These are phyloP conservation scores for Falco columbarius DNA, from an alignment of 2,797 vertebrate genomes.

Conservation along the genomic window DNA sequence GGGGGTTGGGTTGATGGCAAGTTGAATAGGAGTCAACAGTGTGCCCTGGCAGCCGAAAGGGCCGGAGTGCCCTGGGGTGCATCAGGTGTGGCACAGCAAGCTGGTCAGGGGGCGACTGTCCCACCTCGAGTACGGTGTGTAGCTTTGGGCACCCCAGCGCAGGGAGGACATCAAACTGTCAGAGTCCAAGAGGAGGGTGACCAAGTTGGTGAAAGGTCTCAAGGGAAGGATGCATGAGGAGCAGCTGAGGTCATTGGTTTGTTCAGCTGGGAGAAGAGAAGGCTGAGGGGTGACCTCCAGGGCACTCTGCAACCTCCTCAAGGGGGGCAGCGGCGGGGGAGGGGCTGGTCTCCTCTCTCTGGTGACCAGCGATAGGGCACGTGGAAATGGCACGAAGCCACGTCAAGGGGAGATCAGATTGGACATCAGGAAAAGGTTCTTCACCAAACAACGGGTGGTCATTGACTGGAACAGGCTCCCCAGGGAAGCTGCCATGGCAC, in stretches of 20 bases:
- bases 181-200: neutral
- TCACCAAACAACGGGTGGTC: neutral
- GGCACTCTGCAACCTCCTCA: neutral
- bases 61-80: fast-evolving
- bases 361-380: fast-evolving
- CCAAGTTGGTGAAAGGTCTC: neutral
- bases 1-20: neutral
- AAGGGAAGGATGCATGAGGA: neutral
- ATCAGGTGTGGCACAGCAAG: neutral
- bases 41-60: neutral
- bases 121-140: fast-evolving
- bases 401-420: fast-evolving
- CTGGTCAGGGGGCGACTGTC: fast-evolving
- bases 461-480: neutral
- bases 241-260: neutral
- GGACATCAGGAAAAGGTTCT: neutral
- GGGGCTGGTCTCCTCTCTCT: neutral
- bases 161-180: neutral
- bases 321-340: fast-evolving
- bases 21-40: neutral
- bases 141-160: neutral
- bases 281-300: neutral
- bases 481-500: fast-evolving
- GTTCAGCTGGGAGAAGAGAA: neutral
- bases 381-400: neutral